These are phyloP conservation scores for Idaea biselata DNA, from an alignment of 2,888 invertebrate species.

Conservation along the genomic window DNA sequence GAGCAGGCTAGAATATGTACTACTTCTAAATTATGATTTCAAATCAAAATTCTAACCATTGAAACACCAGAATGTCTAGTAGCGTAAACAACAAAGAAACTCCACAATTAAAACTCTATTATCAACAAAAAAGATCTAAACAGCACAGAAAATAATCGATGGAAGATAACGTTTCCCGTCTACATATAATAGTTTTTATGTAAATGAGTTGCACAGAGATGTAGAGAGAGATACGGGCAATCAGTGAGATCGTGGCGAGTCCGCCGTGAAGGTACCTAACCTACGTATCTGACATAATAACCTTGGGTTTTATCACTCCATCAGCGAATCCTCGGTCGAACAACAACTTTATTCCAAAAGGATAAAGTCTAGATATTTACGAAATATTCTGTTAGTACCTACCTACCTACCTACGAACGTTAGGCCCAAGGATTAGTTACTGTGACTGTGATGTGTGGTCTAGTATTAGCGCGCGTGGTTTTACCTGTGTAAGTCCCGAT, in stretches of 20 bases:
- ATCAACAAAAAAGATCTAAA: slow-evolving; percentile 5
- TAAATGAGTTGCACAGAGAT: slow-evolving; percentile 67
- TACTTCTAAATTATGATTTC: not conserved
- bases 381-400: too few species aligned
- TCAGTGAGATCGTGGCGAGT: slow-evolving; percentile 32
- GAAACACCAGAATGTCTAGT: slow-evolving; percentile 10
- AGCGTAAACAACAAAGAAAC: not conserved
- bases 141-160: slow-evolving; percentile 52
- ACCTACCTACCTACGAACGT: not conserved
- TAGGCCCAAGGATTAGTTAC: not conserved
- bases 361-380: not conserved
- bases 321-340: slow-evolving; percentile 3
- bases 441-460: not conserved
- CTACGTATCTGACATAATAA: slow-evolving; percentile 29
- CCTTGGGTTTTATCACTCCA: slow-evolving; percentile 9
- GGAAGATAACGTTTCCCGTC: slow-evolving; percentile 43
- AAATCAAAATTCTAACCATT: not conserved
- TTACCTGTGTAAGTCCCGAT: too few species aligned
- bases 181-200: slow-evolving; percentile 70
- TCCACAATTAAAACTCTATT: not conserved
- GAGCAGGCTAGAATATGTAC: too few species aligned
- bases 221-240: slow-evolving; percentile 42
- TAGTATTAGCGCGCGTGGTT: too few species aligned
- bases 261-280: slow-evolving; percentile 36
- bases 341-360: not conserved